Evolutionary conservation across 2,888 invertebrate species (phyloP).

Genomic region (Junonia oenone): DNA sequence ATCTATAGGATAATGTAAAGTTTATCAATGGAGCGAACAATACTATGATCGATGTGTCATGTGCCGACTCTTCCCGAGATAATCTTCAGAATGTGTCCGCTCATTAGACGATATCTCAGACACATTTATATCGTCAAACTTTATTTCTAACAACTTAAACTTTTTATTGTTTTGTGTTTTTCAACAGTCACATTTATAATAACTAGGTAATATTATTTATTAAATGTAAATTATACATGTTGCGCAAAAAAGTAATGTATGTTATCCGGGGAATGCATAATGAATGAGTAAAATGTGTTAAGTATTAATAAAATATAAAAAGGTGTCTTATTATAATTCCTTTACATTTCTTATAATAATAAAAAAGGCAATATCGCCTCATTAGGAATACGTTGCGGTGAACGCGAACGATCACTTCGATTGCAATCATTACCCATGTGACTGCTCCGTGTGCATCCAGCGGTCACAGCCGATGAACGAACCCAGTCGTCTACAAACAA

Average conservation of each 20-base stretch:
- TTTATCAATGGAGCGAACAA: constrained; percentile 64
- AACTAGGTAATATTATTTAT: too few relatives aligned
- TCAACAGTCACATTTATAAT: too few relatives aligned
- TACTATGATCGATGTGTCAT: constrained; percentile 67
- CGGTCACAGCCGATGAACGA: constrained; percentile 50
- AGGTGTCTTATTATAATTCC: background rate
- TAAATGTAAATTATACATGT: too few relatives aligned
- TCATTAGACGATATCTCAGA: constrained; percentile 25
- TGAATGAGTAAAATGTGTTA: too few relatives aligned
- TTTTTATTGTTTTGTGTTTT: constrained; percentile 2
- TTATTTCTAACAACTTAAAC: constrained; percentile 10
- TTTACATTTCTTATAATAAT: background rate
- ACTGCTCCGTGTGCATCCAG: constrained; percentile 45
- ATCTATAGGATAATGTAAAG: constrained; percentile 49
- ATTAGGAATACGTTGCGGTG: constrained; percentile 62
- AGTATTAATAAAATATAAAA: too few relatives aligned
- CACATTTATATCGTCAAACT: constrained; percentile 23
- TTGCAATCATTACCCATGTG: constrained; percentile 63
- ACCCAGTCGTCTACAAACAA: constrained; percentile 44
- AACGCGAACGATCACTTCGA: constrained; percentile 59
- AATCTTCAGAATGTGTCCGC: constrained; percentile 26
- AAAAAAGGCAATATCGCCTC: constrained; percentile 4
- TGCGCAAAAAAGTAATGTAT: background rate
- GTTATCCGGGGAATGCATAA: background rate
- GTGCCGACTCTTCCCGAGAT: constrained; percentile 30